Evolutionary conservation across 2,113 vertebrate species (phyloP).

Genomic region (Plotosus lineatus): DNA sequence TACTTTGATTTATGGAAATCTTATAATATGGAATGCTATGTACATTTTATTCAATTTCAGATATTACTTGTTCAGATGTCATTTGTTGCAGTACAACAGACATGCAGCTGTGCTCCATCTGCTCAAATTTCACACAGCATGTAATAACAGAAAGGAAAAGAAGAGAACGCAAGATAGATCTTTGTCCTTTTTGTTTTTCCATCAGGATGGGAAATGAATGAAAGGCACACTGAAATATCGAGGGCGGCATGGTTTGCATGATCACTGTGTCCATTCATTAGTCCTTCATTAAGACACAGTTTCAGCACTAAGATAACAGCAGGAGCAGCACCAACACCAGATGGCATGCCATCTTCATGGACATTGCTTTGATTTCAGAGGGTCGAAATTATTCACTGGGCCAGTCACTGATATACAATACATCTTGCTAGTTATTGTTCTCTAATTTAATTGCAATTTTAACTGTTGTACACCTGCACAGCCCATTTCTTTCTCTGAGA

Average conservation of each 20-base stretch:
- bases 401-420: background rate
- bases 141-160: background rate
- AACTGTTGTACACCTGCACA: slow-evolving; percentile 3
- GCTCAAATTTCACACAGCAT: background rate
- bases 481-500: background rate
- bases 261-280: background rate
- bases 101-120: slow-evolving; percentile 8
- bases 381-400: slow-evolving; percentile 9
- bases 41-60: background rate
- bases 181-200: background rate
- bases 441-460: background rate
- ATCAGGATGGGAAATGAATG: slow-evolving; percentile 11
- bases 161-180: background rate
- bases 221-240: background rate
- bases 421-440: background rate
- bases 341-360: slow-evolving; percentile 8
- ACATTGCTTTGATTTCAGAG: background rate
- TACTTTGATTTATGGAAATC: background rate
- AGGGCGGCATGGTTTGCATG: background rate
- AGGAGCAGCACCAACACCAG: slow-evolving; percentile 19
- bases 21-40: background rate
- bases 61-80: background rate
- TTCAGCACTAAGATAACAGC: slow-evolving; percentile 1
- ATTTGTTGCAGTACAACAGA: background rate
- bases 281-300: background rate